Evolutionary conservation across 2,797 vertebrate genomes (phyloP).

Genomic region (Melanotaenia maccullochi): DNA sequence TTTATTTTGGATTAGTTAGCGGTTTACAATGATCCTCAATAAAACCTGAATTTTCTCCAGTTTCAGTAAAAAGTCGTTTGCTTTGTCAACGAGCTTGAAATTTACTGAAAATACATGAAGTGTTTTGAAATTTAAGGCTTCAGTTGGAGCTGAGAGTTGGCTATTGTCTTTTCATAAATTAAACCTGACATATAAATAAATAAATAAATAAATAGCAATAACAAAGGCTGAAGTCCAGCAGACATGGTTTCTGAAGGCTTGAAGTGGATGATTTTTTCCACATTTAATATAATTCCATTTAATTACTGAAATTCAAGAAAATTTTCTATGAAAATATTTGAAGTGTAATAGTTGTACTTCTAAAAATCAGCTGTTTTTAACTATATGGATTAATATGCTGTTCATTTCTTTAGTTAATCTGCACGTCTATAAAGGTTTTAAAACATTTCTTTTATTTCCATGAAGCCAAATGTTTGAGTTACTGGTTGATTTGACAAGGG

Average conservation of each 20-base stretch:
- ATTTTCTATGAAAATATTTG: too few relatives aligned
- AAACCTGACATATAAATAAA: not conserved
- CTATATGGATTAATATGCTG: too few relatives aligned
- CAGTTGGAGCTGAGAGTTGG: not conserved
- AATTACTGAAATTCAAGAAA: too few relatives aligned
- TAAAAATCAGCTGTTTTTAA: too few relatives aligned
- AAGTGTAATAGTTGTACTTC: too few relatives aligned
- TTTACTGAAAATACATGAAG: not conserved
- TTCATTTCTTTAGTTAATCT: too few relatives aligned
- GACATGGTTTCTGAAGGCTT: not conserved
- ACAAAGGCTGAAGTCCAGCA: not conserved
- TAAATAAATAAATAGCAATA: not conserved
- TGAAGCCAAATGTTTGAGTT: too few relatives aligned
- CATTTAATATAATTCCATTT: too few relatives aligned
- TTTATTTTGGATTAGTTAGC: not conserved
- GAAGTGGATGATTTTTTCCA: not conserved
- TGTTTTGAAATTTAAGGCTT: constrained; percentile 5
- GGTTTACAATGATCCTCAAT: not conserved
- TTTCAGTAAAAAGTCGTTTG: too few relatives aligned
- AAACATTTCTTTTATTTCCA: too few relatives aligned
- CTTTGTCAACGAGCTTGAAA: not conserved
- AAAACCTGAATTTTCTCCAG: not conserved
- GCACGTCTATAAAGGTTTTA: too few relatives aligned
- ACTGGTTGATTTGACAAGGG: too few relatives aligned
- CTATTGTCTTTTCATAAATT: not conserved